A percentile compares a stretch with the other conserved stretches of the same genome.
phyloP scores from a whole-genome alignment of 2,113 vertebrate genomes.

The Ginglymostoma cirratum region DNA sequence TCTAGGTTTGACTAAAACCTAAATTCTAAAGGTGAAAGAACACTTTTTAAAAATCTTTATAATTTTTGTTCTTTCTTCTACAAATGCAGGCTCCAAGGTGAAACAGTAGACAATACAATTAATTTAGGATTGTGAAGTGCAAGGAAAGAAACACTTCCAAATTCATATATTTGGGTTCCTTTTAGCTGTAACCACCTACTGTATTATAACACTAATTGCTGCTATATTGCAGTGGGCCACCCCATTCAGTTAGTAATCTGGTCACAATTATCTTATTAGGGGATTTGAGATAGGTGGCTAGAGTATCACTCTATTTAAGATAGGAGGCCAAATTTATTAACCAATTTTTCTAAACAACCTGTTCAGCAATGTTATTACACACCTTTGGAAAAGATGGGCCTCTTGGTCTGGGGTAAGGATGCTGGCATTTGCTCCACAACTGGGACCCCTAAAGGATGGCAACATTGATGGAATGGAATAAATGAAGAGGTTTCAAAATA shows the following conservation, averaged over 20 bases:
- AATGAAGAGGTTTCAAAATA: background rate
- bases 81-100: background rate
- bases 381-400: no score
- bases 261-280: background rate
- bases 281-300: background rate
- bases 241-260: background rate
- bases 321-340: background rate
- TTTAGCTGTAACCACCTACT: background rate
- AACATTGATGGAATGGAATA: no score
- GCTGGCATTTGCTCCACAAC: no score
- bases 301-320: background rate
- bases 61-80: background rate
- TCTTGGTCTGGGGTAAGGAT: no score
- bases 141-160: background rate
- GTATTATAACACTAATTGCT: background rate
- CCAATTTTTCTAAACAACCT: no score
- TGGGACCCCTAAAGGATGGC: no score
- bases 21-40: background rate
- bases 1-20: background rate
- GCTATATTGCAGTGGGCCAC: background rate
- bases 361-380: no score
- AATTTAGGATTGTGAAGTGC: background rate
- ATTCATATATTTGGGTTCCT: background rate
- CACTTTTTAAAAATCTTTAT: no score
- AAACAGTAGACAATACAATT: background rate